Percentiles rank a stretch among this genome's conserved stretches.
Conservation (phyloP, 2,113 vertebrate species). For the Ictalurus punctatus region DNA sequence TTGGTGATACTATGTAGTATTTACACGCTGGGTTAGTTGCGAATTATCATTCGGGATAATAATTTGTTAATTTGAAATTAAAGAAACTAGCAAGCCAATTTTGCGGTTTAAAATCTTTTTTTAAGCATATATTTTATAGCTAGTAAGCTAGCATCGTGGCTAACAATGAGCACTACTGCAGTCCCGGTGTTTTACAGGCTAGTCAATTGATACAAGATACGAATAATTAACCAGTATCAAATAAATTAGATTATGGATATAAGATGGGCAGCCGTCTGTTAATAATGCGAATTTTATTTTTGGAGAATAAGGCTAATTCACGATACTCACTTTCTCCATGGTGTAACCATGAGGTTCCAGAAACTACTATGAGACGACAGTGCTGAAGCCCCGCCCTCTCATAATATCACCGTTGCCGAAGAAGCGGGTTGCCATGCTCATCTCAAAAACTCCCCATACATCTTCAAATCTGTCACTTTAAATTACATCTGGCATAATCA, state of each 20-base stretch:
- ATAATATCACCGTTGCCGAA: slow-evolving; percentile 22
- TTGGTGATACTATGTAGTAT: too few species aligned
- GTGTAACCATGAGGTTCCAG: slow-evolving; percentile 78
- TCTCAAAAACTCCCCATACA: not conserved
- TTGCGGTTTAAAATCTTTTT: not conserved
- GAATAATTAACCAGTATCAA: not conserved
- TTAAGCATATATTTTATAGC: not conserved
- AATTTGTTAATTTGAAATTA: not conserved
- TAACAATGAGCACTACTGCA: slow-evolving; percentile 33
- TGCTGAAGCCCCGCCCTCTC: slow-evolving; percentile 63
- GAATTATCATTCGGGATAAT: not conserved
- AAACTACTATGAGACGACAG: slow-evolving; percentile 71
- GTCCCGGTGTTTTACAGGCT: not conserved
- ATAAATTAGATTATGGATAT: not conserved
- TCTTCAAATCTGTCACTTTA: not conserved
- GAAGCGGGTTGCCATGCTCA: slow-evolving; percentile 61
- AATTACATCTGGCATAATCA: too few species aligned
- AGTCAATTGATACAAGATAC: not conserved
- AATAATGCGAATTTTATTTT: not conserved
- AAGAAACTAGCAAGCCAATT: not conserved
- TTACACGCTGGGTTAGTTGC: not conserved
- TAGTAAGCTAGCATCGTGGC: slow-evolving; percentile 1
- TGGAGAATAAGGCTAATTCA: not conserved
- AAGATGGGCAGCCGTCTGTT: rapidly evolving
- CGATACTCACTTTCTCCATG: slow-evolving; percentile 79